These are phyloP conservation scores for Parasteatoda tepidariorum DNA, from an alignment of 1,140 invertebrate species.

Conservation along the genomic window DNA sequence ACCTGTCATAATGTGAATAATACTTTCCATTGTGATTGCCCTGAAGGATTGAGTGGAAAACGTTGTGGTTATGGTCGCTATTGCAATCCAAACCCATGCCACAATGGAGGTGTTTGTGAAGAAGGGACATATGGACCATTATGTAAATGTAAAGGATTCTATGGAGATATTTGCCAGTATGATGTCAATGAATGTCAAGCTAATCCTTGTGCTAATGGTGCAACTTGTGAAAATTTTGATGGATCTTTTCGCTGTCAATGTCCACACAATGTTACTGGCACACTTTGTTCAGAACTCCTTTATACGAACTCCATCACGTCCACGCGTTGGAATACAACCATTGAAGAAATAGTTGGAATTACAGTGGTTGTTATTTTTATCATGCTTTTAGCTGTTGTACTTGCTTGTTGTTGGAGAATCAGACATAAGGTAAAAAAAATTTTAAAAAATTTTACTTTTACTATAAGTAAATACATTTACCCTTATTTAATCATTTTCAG, in stretches of 20 bases:
- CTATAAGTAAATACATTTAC: too few species aligned
- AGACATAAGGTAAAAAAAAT: slow-evolving; percentile 38
- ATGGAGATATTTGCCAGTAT: slow-evolving; percentile 65
- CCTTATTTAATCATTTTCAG: not conserved
- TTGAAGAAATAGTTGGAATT: slow-evolving; percentile 74
- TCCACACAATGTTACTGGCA: slow-evolving; percentile 80
- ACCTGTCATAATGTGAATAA: slow-evolving; percentile 72
- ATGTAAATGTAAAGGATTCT: slow-evolving; percentile 67
- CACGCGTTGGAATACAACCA: slow-evolving; percentile 75
- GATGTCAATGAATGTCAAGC: slow-evolving; percentile 67
- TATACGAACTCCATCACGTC: slow-evolving; percentile 72
- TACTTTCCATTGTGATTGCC: slow-evolving; percentile 69
- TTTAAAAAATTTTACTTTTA: not conserved
- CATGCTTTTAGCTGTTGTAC: slow-evolving; percentile 71
- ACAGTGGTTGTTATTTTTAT: slow-evolving; percentile 72
- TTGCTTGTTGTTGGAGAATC: slow-evolving; percentile 62
- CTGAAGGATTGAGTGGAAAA: slow-evolving; percentile 68
- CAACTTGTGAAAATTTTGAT: slow-evolving; percentile 86
- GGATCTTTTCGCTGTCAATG: slow-evolving; percentile 79
- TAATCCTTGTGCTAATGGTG: slow-evolving; percentile 75
- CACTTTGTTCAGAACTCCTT: slow-evolving; percentile 73
- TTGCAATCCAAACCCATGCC: slow-evolving; percentile 71
- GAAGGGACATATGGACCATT: slow-evolving; percentile 67
- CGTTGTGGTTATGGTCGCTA: slow-evolving; percentile 85
- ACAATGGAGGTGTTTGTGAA: slow-evolving; percentile 71